Conservation (phyloP, 2,797 vertebrate species). For the Helarctos malayanus region DNA sequence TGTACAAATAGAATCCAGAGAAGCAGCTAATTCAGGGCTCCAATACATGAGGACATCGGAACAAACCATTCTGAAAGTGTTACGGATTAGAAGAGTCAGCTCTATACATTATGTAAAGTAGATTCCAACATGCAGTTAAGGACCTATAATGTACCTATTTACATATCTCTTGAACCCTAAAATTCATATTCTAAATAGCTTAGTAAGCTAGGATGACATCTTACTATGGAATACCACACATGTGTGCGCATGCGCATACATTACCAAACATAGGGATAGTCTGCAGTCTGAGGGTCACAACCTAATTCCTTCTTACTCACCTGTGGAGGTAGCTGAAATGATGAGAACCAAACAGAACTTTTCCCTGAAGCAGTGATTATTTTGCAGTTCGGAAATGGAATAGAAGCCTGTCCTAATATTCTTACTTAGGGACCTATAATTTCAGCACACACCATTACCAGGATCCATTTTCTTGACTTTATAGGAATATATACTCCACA, state of each 20-base stretch:
- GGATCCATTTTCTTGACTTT: constrained; percentile 77
- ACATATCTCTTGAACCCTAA: neutral
- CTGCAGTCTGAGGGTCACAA: neutral
- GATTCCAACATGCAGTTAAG: neutral
- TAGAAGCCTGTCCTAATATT: constrained; percentile 58
- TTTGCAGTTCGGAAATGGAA: constrained; percentile 65
- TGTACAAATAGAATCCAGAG: constrained; percentile 2
- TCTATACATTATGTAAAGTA: neutral
- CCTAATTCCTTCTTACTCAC: constrained; percentile 11
- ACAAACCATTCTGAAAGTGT: neutral
- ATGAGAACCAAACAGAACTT: neutral
- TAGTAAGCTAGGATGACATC: neutral
- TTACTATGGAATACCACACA: neutral
- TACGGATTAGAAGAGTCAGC: neutral
- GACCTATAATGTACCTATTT: neutral
- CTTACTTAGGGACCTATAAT: constrained; percentile 1
- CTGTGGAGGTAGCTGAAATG: neutral
- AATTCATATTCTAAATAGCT: constrained; percentile 7
- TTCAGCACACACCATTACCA: constrained; percentile 47
- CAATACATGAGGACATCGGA: neutral
- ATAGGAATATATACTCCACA: constrained; percentile 61
- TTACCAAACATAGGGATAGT: neutral
- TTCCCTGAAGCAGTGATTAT: constrained; percentile 54
- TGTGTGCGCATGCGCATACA: neutral
- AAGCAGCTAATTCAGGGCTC: neutral